Percentiles rank a stretch among this genome's conserved stretches.
These are phyloP conservation scores for Poicephalus gulielmi DNA, from an alignment of 2,113 vertebrate genomes.

Conservation along the genomic window DNA sequence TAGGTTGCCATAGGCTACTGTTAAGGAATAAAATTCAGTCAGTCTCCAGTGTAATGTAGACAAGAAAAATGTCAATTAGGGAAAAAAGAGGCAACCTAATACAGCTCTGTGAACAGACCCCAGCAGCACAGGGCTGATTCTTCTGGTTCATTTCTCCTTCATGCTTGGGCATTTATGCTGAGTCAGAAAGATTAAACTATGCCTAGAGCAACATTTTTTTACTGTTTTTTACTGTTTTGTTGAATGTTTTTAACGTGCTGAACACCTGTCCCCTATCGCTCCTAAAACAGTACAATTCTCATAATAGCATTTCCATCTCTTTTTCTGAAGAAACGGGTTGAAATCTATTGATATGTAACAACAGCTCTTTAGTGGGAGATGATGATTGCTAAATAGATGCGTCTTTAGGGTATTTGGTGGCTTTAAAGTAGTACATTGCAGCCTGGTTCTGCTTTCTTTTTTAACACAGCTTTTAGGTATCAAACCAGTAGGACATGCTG, in stretches of 20 bases:
- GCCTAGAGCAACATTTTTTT: not conserved
- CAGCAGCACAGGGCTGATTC: not conserved
- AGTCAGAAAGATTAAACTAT: slow-evolving; percentile 1
- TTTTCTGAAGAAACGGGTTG: not conserved
- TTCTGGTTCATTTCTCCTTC: slow-evolving; percentile 21
- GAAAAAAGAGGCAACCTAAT: not conserved
- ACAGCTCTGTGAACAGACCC: not conserved
- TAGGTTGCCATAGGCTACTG: not conserved
- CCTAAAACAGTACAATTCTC: not conserved
- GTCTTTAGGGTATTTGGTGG: not conserved
- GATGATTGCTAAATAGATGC: not conserved
- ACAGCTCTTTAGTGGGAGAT: not conserved
- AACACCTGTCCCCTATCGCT: not conserved
- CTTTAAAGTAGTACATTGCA: not conserved
- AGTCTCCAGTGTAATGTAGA: not conserved
- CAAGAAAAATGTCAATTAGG: slow-evolving; percentile 46
- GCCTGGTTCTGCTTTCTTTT: not conserved
- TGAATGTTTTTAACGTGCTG: not conserved
- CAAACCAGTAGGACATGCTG: not conserved
- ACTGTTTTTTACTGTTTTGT: not conserved
- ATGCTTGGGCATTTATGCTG: not conserved
- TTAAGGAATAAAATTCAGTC: slow-evolving; percentile 5
- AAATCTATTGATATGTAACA: not conserved
- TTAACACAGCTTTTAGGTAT: not conserved
- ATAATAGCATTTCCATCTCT: not conserved